These are phyloP conservation scores for Trinorchestia longiramus DNA, from an alignment of 1,140 invertebrate species.

Conservation along the genomic window DNA sequence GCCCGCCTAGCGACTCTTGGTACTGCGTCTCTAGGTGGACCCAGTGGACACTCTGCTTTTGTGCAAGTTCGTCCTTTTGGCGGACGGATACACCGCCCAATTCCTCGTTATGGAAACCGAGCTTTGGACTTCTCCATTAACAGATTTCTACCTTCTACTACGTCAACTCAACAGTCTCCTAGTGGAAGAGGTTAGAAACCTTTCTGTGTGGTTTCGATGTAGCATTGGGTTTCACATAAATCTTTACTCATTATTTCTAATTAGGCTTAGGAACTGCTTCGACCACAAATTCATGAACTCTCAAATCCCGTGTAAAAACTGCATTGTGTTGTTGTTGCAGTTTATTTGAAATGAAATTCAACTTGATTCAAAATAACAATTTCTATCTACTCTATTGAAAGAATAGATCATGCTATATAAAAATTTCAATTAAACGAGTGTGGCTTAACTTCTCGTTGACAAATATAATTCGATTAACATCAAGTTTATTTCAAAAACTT, in stretches of 20 bases:
- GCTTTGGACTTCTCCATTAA: not conserved
- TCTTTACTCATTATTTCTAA: not conserved
- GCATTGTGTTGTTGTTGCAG: not conserved
- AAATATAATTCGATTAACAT: not conserved
- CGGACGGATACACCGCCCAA: not conserved
- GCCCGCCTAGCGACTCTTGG: not conserved
- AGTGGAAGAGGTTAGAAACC: not conserved
- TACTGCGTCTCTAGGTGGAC: not conserved
- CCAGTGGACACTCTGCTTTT: not conserved
- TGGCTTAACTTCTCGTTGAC: not conserved
- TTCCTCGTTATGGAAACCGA: not conserved
- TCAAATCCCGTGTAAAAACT: not conserved
- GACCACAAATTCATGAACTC: not conserved
- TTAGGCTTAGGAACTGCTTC: not conserved
- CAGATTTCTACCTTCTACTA: not conserved
- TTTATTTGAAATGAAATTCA: not conserved
- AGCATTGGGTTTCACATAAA: not conserved
- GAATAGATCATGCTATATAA: not conserved
- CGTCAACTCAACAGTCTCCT: not conserved
- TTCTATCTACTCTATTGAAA: not conserved
- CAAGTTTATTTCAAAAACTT: no score
- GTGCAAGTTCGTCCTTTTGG: not conserved
- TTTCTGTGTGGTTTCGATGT: not conserved
- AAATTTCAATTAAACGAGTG: not conserved
- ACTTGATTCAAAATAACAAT: not conserved